Conservation (phyloP, 2,113 vertebrate species). For the Tamias sibiricus region DNA sequence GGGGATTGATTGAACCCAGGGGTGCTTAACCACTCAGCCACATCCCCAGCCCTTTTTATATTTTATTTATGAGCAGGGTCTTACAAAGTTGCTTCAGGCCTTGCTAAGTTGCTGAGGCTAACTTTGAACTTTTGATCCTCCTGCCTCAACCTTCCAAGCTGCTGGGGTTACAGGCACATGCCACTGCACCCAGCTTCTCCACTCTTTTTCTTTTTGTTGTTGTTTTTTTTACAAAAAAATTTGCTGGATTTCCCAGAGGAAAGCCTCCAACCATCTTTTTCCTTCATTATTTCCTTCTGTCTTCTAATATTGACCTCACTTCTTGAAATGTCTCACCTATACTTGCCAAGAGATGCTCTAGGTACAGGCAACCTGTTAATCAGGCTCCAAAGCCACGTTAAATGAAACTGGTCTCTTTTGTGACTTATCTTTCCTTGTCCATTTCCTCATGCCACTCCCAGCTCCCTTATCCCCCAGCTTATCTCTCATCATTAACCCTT, state of each 20-base stretch:
- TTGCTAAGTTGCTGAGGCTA: too few relatives aligned
- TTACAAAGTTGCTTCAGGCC: too few relatives aligned
- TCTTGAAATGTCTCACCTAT: conserved; percentile 22
- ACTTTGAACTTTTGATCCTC: too few relatives aligned
- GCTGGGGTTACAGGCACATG: neutral
- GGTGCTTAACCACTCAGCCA: too few relatives aligned
- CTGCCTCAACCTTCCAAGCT: neutral
- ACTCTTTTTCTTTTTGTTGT: too few relatives aligned
- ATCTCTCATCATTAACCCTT: neutral
- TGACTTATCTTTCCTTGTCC: conserved; percentile 32
- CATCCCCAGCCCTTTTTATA: too few relatives aligned
- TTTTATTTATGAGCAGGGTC: too few relatives aligned
- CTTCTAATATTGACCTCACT: neutral
- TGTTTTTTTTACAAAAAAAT: neutral
- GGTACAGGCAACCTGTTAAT: conserved; percentile 40
- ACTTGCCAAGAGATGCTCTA: neutral
- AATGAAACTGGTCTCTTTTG: neutral
- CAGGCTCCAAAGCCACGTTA: conserved; percentile 12
- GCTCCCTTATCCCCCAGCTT: neutral
- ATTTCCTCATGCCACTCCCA: neutral
- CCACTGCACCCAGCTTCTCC: neutral
- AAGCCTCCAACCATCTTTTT: neutral
- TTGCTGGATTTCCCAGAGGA: neutral
- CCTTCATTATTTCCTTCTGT: conserved; percentile 35
- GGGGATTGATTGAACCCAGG: neutral